Base-by-base conservation (phyloP, 2,888 invertebrate genomes). In the Ennomos fuscantarius region DNA sequence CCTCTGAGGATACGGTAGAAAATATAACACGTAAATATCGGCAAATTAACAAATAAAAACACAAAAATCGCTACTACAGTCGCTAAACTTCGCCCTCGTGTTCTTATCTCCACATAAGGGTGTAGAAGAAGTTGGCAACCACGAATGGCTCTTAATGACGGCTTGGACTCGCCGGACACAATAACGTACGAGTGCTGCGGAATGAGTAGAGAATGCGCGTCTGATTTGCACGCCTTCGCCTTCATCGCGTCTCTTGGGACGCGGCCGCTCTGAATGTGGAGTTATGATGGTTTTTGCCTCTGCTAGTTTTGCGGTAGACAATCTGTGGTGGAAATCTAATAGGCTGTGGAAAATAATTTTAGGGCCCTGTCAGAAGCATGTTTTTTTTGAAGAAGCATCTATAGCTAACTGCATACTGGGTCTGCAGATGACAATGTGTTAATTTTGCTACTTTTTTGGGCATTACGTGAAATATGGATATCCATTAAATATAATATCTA, bases 131-230 rank as follows among this genome's bases (percentile, higher is more conserved):
- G 52, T 49, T 53, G 53, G 11, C 32, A 36, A 45, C 78, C 79
- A 68, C 84, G 82, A 89, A 88, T 87, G 80, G 81, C 64, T 78
- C 80, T 71, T 89, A 90, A 89, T 87, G 89, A 88, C 75, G 67
- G 68, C 73, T 11, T 24, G 33, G 50, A 56, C 45, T 41, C 15
- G 69, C 72, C 74, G 79, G 79, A 72, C 77, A 81, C 82, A 80
- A 80, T 82, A 82, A 83, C 75, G 68, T 75, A 59, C 49, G 58
- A 59, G 58, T 37, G 58, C 32, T 53, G 41, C 15, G 49, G 53
- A 49, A 54, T 59, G 53, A 54, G 78, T 68, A 73, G 68, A 75
- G 69, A 79, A 81, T 79, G 70, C 66, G 70, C 72, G 79, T 74
- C 83, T 84, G 84, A 86, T 86, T 87, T 78, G 69, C 68, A 62